Conservation (phyloP, 2,888 invertebrate species). For the Sympetrum striolatum region DNA sequence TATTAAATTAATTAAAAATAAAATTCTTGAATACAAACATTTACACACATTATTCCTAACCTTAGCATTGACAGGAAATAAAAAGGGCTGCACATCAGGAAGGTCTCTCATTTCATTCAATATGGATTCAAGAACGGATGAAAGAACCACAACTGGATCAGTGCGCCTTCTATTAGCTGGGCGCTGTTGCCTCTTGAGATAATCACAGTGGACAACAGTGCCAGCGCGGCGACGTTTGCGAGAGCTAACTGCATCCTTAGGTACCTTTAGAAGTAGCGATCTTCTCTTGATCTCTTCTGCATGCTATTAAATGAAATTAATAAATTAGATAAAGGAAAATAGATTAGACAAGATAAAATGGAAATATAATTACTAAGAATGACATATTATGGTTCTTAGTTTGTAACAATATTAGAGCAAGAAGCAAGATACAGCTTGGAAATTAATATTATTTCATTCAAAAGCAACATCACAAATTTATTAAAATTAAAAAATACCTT, state of each 20-base stretch:
- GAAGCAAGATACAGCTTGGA: no score
- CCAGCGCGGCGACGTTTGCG: conserved; percentile 71
- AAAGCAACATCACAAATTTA: no score
- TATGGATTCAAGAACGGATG: conserved; percentile 88
- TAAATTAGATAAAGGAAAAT: not conserved
- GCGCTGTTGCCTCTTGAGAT: conserved; percentile 80
- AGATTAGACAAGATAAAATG: no score
- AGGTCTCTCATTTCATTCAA: conserved; percentile 90
- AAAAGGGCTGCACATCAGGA: conserved; percentile 91
- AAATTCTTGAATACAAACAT: no score
- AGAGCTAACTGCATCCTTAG: conserved; percentile 72
- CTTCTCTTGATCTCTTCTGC: conserved; percentile 86
- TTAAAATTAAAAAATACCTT: no score
- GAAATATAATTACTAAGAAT: no score
- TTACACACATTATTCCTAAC: conserved; percentile 57
- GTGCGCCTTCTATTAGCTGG: conserved; percentile 91
- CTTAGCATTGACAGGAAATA: conserved; percentile 93
- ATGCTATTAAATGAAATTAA: conserved; percentile 64
- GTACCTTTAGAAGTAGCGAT: conserved; percentile 77
- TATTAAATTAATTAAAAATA: no score
- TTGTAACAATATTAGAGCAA: no score
- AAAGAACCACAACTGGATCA: conserved; percentile 94
- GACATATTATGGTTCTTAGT: no score
- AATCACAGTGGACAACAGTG: conserved; percentile 83
- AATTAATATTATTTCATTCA: no score